Conservation (phyloP, 2,113 vertebrate genomes). For the Rhegmatorhina hoffmannsi region DNA sequence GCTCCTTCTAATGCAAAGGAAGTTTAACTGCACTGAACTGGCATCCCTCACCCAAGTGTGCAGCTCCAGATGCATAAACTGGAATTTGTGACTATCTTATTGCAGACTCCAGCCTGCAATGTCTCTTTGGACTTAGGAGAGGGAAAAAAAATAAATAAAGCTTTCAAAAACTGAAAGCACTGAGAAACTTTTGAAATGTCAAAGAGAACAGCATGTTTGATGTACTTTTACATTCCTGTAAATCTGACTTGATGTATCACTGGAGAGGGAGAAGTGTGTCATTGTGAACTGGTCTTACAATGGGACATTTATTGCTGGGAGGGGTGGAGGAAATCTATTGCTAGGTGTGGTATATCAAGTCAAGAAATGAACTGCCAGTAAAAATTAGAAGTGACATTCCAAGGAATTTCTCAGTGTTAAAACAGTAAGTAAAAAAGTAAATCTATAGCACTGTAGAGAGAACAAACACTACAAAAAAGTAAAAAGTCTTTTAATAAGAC, state of each 20-base stretch:
- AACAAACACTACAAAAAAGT: background rate
- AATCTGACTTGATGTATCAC: background rate
- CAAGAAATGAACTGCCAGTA: background rate
- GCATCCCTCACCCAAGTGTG: background rate
- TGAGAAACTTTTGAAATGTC: background rate
- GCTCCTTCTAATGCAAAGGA: background rate
- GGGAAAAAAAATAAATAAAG: background rate
- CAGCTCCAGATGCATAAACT: background rate
- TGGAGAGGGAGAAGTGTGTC: background rate
- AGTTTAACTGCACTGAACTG: background rate
- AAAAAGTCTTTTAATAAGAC: background rate
- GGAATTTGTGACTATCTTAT: accelerated
- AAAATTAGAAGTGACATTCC: background rate
- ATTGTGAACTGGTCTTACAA: background rate
- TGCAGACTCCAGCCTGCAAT: background rate
- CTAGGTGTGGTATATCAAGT: background rate
- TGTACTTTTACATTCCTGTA: background rate
- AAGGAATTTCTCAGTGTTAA: background rate
- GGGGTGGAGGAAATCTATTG: background rate
- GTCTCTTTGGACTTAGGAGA: background rate
- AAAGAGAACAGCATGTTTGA: background rate
- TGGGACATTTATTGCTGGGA: background rate
- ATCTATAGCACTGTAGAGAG: background rate
- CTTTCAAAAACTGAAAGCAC: background rate
- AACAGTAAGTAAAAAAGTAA: background rate